These are phyloP conservation scores for Silurus meridionalis DNA, from an alignment of 2,113 vertebrate genomes.

Conservation along the genomic window DNA sequence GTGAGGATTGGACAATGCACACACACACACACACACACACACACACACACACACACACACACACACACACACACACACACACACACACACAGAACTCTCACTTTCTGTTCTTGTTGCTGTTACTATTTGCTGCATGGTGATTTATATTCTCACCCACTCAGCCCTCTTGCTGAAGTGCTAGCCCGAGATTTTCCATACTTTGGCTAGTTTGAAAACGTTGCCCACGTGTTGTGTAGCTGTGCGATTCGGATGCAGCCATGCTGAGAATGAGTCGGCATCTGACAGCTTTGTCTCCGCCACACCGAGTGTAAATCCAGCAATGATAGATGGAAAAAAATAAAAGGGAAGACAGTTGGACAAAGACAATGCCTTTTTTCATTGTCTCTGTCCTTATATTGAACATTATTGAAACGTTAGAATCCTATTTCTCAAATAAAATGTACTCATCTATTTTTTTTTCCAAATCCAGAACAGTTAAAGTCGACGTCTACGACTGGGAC, in stretches of 20 bases:
- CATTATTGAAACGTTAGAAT: neutral
- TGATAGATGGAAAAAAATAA: constrained; percentile 29
- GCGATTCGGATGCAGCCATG: constrained; percentile 12
- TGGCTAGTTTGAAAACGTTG: neutral
- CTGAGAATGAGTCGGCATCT: constrained; percentile 4
- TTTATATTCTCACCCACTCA: neutral
- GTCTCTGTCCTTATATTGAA: neutral
- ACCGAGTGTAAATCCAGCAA: constrained; percentile 74
- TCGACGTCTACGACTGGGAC: constrained; percentile 97
- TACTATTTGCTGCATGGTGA: neutral
- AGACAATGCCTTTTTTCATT: neutral
- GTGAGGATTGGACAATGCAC: constrained; percentile 62
- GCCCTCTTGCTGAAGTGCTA: neutral
- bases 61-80: constrained; percentile 16
- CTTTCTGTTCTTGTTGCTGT: constrained; percentile 11
- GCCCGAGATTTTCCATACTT: neutral
- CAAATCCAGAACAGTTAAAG: constrained; percentile 85
- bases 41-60: neutral
- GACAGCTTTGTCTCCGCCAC: constrained; percentile 59
- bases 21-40: neutral
- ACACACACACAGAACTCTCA: neutral
- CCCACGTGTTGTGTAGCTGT: neutral
- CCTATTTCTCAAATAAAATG: neutral
- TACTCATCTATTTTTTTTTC: constrained; percentile 21
- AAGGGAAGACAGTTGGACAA: neutral